Percentiles rank a stretch among this genome's conserved stretches.
These are phyloP conservation scores for Gambusia yucatana DNA, from an alignment of 2,797 vertebrate genomes.

Conservation along the genomic window DNA sequence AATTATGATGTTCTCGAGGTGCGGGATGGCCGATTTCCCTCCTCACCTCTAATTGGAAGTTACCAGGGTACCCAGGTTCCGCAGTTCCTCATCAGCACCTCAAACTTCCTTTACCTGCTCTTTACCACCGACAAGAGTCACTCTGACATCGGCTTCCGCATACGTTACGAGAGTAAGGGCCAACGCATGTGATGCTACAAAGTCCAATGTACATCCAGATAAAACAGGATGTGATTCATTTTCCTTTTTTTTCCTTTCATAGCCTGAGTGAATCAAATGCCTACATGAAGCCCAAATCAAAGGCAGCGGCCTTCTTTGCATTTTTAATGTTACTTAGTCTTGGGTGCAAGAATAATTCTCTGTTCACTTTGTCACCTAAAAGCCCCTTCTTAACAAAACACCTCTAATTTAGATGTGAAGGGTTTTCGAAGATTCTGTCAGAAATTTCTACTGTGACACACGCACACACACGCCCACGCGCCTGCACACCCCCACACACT, in stretches of 20 bases:
- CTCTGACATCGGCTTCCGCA: slow-evolving; percentile 96
- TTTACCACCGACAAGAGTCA: slow-evolving; percentile 99
- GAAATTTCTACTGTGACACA: slow-evolving; percentile 22
- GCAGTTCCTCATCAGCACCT: slow-evolving; percentile 99
- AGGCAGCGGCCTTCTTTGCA: background rate
- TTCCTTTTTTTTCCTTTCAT: background rate
- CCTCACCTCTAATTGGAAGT: slow-evolving; percentile 92
- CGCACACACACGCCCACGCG: slow-evolving; percentile 2
- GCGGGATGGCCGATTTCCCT: slow-evolving; percentile 92
- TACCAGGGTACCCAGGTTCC: slow-evolving; percentile 98
- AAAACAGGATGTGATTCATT: background rate
- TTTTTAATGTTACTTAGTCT: slow-evolving; percentile 13
- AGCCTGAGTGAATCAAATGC: slow-evolving; percentile 5
- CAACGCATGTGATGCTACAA: background rate
- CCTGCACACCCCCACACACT: background rate
- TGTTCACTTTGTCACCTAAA: slow-evolving; percentile 29
- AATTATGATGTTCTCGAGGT: slow-evolving; percentile 97
- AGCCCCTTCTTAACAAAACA: slow-evolving; percentile 26
- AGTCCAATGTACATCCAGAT: background rate
- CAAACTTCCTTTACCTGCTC: slow-evolving; percentile 94
- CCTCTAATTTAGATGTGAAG: slow-evolving; percentile 41
- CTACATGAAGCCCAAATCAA: background rate
- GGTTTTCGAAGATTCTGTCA: slow-evolving; percentile 28
- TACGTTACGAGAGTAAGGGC: slow-evolving; percentile 95
- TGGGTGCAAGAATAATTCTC: slow-evolving; percentile 17